Base-by-base conservation (phyloP, 1,140 invertebrate genomes). In the Ptiloglossa arizonensis region DNA sequence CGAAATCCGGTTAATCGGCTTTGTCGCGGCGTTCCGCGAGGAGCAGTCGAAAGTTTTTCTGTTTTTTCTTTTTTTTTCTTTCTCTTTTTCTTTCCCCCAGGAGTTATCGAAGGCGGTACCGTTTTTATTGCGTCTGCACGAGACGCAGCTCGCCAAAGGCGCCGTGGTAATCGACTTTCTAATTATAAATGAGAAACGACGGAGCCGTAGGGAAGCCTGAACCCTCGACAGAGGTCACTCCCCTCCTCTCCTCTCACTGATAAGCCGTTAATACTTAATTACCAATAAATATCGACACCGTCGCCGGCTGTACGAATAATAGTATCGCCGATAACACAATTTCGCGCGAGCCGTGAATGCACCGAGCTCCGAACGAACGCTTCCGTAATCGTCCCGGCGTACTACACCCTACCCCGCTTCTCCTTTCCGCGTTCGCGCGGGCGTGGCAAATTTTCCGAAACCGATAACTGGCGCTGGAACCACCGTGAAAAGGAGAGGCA, bases 191-290 rank as follows among this genome's bases (percentile, higher is more conserved):
- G 80, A 70, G 75, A 60, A 13, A 60, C 63, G 72, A 15, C n/a
- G 46, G 38, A 17, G 48, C n/a, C 29, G 27, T 38, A 74, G 32
- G 59, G 64, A 48, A 50, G 80, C 64, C 64, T 75, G 82, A 83
- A 83, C 82, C 82, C 82, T 60, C 76, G 70, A 38, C 64, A 68
- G 48, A 71, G 82, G 82, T 83, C 82, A 79, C 32, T 79, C 64
- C 69, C 78, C 70, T 46, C 22, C n/a, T n/a, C n/a, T n/a, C n/a
- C n/a, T n/a, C n/a, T n/a, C 56, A 17, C 52, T 69, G 82, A 83
- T 83, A 83, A 83, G 76, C 77, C 44, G 76, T 83, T 83, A 82
- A 83, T 83, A 83, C 74, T 83, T 83, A 83, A 83, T 83, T 83
- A 79, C 75, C 70, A 73, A 81, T 66, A 81, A 83, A 83, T 83